Evolutionary conservation across 2,797 vertebrate genomes (phyloP), one percentile per base, ranked within the genome.

Genomic region (Lindbergichthys nudifrons): DNA sequence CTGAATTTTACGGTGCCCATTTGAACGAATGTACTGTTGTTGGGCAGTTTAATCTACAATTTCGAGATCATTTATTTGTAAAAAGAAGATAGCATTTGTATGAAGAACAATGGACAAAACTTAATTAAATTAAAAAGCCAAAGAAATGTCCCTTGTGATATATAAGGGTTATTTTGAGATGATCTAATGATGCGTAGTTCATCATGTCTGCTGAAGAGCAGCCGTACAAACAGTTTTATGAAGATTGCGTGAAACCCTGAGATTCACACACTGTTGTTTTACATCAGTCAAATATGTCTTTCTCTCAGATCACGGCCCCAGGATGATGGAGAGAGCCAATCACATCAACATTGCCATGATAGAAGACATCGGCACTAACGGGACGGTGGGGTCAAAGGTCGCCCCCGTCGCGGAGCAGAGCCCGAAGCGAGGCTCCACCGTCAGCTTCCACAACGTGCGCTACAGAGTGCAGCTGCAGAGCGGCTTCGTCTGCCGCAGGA

Each of bases 361-460:
- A 0, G 92, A 94, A 9, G 89, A 92, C 1, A 11, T 65, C 1
- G 39, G 71, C 68, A 70, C 77, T 64, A 94, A 94, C 13, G 92
- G 93, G 51, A 67, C 5, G 15, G 3, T 42, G 43, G 18, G 73
- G 63, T 77, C 91, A 32, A 87, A 87, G 61, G 72, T 68, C 30
- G 19, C 63, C 39, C 18, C 56, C 0, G 63, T 70, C 16, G 1
- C n/a, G 21, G 73, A 82, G 15, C 76, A 73, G n/a, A 60, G 53
- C 53, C 60, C 65, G 57, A 83, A 66, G 74, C 73, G 56, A 1
- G 94, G 95, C 13, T 90, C 94, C 70, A 92, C 84, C 1, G 93
- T 96, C 73, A 95, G 93, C 89, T 96, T 96, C 84, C 95, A 95
- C 70, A 85, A 88, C 85, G 87, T 96, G 85, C 81, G 90, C 41